These are phyloP conservation scores for Barnardius zonarius DNA, from an alignment of 2,113 vertebrate species.

Conservation along the genomic window DNA sequence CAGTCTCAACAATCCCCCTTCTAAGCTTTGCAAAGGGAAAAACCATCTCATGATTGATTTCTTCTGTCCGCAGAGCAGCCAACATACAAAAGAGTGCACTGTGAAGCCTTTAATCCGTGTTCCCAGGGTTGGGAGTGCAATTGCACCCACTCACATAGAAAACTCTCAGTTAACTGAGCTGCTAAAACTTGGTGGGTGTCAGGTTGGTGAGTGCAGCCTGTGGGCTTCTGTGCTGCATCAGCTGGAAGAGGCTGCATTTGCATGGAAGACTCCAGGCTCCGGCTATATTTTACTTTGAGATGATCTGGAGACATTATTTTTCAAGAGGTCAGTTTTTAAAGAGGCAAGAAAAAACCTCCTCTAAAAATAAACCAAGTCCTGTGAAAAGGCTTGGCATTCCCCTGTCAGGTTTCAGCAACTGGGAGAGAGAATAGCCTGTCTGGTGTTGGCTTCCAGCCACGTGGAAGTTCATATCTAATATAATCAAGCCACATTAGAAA, in stretches of 20 bases:
- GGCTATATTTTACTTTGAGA: not conserved
- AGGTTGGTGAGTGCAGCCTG: not conserved
- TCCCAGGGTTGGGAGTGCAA: not conserved
- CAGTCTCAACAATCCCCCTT: not conserved
- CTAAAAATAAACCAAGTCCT: slow-evolving; percentile 59
- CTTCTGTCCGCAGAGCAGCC: not conserved
- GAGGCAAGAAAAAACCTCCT: not conserved
- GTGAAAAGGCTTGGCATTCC: slow-evolving; percentile 38
- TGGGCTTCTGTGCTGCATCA: not conserved
- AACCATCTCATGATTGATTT: not conserved
- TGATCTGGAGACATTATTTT: not conserved
- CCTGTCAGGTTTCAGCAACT: slow-evolving; percentile 42
- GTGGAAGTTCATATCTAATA: slow-evolving; percentile 59
- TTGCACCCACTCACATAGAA: not conserved
- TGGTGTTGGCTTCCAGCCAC: slow-evolving; percentile 44
- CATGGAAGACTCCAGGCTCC: not conserved
- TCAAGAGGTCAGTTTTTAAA: slow-evolving; percentile 29
- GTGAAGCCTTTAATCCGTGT: not conserved
- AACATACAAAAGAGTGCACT: not conserved
- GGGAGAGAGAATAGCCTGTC: slow-evolving; percentile 16
- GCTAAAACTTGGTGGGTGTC: not conserved
- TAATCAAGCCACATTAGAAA: slow-evolving; percentile 51
- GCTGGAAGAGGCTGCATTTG: not conserved
- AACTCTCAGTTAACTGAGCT: not conserved
- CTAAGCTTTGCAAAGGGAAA: not conserved